Base-by-base conservation (phyloP, 2,888 invertebrate species). In the Ashinkailepas kermadecensis region DNA sequence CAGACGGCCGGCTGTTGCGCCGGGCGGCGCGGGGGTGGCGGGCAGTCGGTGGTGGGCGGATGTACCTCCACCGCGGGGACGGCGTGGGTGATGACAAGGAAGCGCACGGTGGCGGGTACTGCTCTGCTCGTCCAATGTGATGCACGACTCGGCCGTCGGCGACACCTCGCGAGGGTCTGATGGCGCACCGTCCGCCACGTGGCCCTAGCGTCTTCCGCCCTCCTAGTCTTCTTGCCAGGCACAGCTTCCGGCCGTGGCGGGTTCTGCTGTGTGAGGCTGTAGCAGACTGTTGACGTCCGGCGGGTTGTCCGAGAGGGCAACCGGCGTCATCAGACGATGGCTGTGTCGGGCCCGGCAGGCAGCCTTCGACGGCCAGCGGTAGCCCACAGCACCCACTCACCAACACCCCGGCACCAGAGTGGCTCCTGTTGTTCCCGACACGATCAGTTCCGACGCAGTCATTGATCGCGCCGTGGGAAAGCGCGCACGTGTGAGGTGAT, bases 391-490 rank as follows among this genome's bases (percentile, higher is more conserved):
- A 12, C 3, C 9, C 23, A 67, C 21, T 8, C n/a, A 23, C 67
- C 1, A 11, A 15, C 58, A 15, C 12, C 67, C n/a, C 23, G 23
- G 67, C n/a, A 25, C 1, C 23, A 10, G n/a, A 10, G 4, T 6
- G 12, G 67, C 13, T 13, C 12, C 9, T 23, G 6, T 25, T 23
- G 67, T 12, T 67, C 13, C 23, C 23, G 23, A 12, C 67, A 0
- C n/a, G 12, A 23, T 67, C 23, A 67, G 23, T 67, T 23, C 23
- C 25, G 67, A 23, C 25, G 67, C 67, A 39, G 39, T 11, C 67
- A 67, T 67, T 67, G 67, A 67, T 67, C 67, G 67, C 67, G 11
- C n/a, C 25, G 67, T 67, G 67, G 67, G 67, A 67, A 25, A 21
- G 9, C 10, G 8, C 21, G n/a, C 64, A 64, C n/a, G 21, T 64